Base-by-base conservation (phyloP, 2,888 invertebrate species). In the Eupeodes latifasciatus region DNA sequence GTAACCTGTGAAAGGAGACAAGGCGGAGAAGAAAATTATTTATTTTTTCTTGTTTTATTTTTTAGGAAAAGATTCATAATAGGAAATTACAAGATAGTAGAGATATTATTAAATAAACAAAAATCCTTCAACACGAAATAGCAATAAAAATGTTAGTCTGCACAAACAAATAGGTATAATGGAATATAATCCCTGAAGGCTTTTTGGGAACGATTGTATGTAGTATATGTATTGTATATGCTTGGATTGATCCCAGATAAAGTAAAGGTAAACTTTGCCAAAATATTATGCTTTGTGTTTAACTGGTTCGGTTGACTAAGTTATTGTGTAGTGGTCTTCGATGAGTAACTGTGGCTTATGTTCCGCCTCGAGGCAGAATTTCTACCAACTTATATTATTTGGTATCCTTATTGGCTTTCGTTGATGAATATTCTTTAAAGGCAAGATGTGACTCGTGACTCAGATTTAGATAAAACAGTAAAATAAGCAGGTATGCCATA, bases 41-140 rank as follows among this genome's bases (percentile, higher is more conserved):
- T 67, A 36, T 66, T 49, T 49, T 51, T 61, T 61, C 10, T 64
- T 47, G 66, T 51, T 67, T 67, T 49, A 49, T 53, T 53, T 69
- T 69, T 51, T 69, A 51, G 67, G 67, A 69, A 69, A 16, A 53
- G 67, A 51, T 67, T 69, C 11, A 36, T 51, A 69, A 69, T 69
- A 69, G 67, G 67, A 69, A 69, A 69, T 69, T 69, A 69, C 67
- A 51, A 69, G 67, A 34, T 51, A 27, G 14, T 47, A 62, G 57
- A 34, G 44, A 14, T 64, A 47, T 66, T 66, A 66, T 67, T 69
- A 34, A 69, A 69, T 69, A 16, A 69, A 51, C 2, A 34, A 62
- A 67, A 69, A 57, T 69, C 67, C 67, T 69, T 69, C 51, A 69
- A 69, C 67, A 69, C 67, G 67, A 69, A 69, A 53, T 51, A 36